Percentiles rank a stretch among this genome's conserved stretches.
phyloP scores from a whole-genome alignment of 2,888 invertebrate species.

The Idaea straminata region DNA sequence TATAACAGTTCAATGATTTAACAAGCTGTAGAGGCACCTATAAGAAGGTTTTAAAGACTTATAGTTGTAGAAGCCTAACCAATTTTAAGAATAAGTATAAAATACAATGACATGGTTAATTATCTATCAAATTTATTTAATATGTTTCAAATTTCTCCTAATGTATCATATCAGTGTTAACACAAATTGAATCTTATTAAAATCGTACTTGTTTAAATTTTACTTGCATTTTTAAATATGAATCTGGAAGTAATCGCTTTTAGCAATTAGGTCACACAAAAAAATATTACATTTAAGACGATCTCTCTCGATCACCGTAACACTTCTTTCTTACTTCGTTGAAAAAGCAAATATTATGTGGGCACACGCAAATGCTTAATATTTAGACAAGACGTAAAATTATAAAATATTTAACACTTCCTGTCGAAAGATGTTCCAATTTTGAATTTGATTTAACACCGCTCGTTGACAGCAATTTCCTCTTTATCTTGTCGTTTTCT shows the following conservation, averaged over 20 bases:
- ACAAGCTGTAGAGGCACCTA: slow-evolving; percentile 24
- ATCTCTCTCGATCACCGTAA: slow-evolving; percentile 5
- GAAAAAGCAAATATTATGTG: neutral
- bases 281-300: too few relatives aligned
- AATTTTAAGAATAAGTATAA: slow-evolving; percentile 21
- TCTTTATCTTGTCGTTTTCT: slow-evolving; percentile 56
- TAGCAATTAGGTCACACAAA: too few relatives aligned
- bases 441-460: slow-evolving; percentile 75
- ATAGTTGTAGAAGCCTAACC: slow-evolving; percentile 44
- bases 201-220: too few relatives aligned
- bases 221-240: too few relatives aligned
- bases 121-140: slow-evolving; percentile 27
- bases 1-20: slow-evolving; percentile 51
- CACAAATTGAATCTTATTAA: too few relatives aligned
- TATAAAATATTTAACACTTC: slow-evolving; percentile 69
- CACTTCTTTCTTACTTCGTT: slow-evolving; percentile 15
- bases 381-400: slow-evolving; percentile 1
- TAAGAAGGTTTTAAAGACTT: slow-evolving; percentile 49
- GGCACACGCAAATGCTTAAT: slow-evolving; percentile 1
- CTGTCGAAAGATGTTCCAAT: slow-evolving; percentile 76
- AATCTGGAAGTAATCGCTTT: too few relatives aligned
- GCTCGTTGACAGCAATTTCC: slow-evolving; percentile 72
- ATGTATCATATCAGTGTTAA: too few relatives aligned
- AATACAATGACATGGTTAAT: slow-evolving; percentile 30
- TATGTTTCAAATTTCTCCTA: neutral